Evolutionary conservation across 2,797 vertebrate genomes (phyloP).

Genomic region (Mycteria americana): DNA sequence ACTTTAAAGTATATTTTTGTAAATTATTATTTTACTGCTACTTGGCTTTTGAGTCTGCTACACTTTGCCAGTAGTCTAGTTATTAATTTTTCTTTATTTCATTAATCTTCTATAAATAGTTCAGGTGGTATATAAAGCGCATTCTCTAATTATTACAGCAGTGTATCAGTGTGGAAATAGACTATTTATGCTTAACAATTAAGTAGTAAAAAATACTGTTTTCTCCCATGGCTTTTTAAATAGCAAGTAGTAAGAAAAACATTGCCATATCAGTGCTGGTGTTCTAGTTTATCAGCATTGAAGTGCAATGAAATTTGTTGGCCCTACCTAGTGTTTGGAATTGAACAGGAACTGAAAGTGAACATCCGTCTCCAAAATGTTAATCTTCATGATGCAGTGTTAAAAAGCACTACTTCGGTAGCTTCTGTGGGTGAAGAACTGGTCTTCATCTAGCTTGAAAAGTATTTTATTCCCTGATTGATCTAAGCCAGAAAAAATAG

Average conservation of each 20-base stretch:
- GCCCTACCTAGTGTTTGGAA: background rate
- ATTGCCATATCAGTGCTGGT: background rate
- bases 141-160: background rate
- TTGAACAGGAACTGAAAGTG: background rate
- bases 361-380: background rate
- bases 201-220: background rate
- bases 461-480: background rate
- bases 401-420: background rate
- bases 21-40: background rate
- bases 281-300: background rate
- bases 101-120: background rate
- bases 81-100: constrained; percentile 1
- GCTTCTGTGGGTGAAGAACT: background rate
- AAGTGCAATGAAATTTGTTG: background rate
- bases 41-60: background rate
- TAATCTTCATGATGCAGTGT: background rate
- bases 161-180: background rate
- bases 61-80: background rate
- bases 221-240: background rate
- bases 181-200: background rate
- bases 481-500: background rate
- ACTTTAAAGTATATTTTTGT: background rate
- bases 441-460: background rate
- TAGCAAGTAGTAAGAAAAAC: background rate
- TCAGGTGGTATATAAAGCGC: background rate